A percentile compares a stretch with the other conserved stretches of the same genome.
These are phyloP conservation scores for Sarcophaga peregrina DNA, from an alignment of 1,140 invertebrate genomes.

Conservation along the genomic window DNA sequence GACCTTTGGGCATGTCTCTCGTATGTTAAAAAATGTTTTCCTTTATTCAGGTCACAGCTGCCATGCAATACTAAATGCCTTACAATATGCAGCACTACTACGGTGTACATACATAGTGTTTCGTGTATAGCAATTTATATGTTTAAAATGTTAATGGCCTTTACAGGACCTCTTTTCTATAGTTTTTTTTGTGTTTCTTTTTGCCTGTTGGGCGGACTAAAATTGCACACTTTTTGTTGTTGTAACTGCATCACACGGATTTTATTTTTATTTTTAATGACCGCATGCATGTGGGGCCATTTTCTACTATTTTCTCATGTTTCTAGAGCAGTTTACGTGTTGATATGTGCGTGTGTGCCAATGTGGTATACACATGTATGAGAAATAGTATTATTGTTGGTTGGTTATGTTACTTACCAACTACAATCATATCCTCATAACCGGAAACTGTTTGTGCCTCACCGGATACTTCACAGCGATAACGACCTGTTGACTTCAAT, in stretches of 20 bases:
- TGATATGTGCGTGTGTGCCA: no score
- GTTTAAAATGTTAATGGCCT: not conserved
- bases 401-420: constrained; percentile 71
- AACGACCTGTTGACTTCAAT: constrained; percentile 76
- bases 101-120: not conserved
- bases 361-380: no score
- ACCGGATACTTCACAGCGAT: constrained; percentile 83
- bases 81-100: not conserved
- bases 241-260: not conserved
- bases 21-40: not conserved
- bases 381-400: not conserved
- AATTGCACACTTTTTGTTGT: no score
- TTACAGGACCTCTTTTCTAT: not conserved
- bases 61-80: not conserved
- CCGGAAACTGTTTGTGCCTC: constrained; percentile 82
- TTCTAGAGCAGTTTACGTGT: no score
- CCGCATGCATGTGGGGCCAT: not conserved
- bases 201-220: no score
- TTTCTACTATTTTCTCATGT: not conserved
- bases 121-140: no score
- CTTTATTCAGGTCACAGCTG: no score
- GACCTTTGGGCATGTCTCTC: not conserved
- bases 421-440: constrained; percentile 79
- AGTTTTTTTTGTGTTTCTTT: no score
- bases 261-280: not conserved